These are phyloP conservation scores for Amphipoea oculea DNA, from an alignment of 2,888 invertebrate genomes.

Conservation along the genomic window DNA sequence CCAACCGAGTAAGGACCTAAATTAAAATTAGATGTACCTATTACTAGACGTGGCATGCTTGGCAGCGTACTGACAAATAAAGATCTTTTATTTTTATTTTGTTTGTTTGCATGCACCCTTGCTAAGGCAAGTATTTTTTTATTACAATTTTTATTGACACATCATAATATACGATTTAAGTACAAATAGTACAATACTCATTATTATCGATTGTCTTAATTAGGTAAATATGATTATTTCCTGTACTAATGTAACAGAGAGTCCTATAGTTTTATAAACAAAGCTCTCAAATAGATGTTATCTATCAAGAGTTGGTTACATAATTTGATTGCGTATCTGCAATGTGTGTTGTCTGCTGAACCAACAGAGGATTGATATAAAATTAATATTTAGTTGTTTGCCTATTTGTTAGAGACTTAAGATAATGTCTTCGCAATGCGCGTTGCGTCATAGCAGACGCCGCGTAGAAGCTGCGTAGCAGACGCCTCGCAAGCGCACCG, in stretches of 20 bases:
- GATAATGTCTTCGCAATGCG: background rate
- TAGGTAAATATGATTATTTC: slow-evolving; percentile 36
- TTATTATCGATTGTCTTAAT: slow-evolving; percentile 20
- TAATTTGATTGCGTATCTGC: slow-evolving; percentile 29
- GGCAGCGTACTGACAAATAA: too few species aligned
- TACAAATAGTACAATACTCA: slow-evolving; percentile 36
- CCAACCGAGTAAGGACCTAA: too few species aligned
- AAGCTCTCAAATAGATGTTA: slow-evolving; percentile 20
- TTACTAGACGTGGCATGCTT: too few species aligned
- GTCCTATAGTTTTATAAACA: slow-evolving; percentile 22
- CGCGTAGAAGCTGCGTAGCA: background rate
- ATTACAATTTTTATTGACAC: too few species aligned
- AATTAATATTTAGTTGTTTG: slow-evolving; percentile 11
- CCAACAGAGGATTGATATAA: slow-evolving; percentile 19
- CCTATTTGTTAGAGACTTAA: slow-evolving; percentile 2
- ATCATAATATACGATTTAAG: too few species aligned
- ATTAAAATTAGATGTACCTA: too few species aligned
- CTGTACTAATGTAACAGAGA: slow-evolving; percentile 16
- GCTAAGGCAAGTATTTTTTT: too few species aligned
- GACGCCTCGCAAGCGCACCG: background rate
- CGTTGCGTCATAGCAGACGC: background rate
- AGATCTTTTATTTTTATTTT: too few species aligned
- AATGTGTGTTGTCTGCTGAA: slow-evolving; percentile 25
- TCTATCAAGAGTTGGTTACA: slow-evolving; percentile 27
- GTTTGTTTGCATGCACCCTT: too few species aligned